phyloP scores from a whole-genome alignment of 1,140 invertebrate species.

The Anoplophora glabripennis region DNA sequence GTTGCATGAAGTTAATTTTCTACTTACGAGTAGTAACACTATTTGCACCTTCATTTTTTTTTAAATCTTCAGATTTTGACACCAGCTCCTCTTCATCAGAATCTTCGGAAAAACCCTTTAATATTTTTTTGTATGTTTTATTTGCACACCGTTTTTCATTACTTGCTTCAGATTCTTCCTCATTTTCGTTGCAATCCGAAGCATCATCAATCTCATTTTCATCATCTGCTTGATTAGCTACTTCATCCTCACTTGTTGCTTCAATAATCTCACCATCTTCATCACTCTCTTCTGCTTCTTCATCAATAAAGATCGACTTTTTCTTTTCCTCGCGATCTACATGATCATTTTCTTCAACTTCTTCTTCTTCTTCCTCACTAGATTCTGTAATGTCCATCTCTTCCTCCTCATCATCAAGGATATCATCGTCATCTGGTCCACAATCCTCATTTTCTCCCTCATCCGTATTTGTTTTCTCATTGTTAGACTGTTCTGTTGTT shows the following conservation, averaged over 20 bases:
- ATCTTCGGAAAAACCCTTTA: constrained; percentile 35
- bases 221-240: constrained; percentile 24
- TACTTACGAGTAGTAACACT: not conserved
- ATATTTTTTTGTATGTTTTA: constrained; percentile 42
- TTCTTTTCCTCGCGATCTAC: constrained; percentile 30
- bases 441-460: constrained; percentile 23
- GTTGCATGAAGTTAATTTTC: not conserved
- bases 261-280: constrained; percentile 48
- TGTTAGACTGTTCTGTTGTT: constrained; percentile 49
- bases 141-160: constrained; percentile 25
- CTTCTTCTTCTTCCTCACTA: constrained; percentile 43
- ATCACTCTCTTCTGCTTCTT: constrained; percentile 40
- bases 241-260: constrained; percentile 43
- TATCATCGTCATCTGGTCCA: constrained; percentile 36
- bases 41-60: not conserved
- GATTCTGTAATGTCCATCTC: constrained; percentile 38
- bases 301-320: constrained; percentile 39
- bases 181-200: constrained; percentile 27
- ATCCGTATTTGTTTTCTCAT: constrained; percentile 29
- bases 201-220: constrained; percentile 18
- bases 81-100: constrained; percentile 40
- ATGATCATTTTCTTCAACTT: constrained; percentile 40
- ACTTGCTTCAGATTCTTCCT: constrained; percentile 31
- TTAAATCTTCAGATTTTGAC: constrained; percentile 16
- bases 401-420: constrained; percentile 50